phyloP scores from a whole-genome alignment of 2,113 vertebrate genomes.

The Acrocephalus arundinaceus region DNA sequence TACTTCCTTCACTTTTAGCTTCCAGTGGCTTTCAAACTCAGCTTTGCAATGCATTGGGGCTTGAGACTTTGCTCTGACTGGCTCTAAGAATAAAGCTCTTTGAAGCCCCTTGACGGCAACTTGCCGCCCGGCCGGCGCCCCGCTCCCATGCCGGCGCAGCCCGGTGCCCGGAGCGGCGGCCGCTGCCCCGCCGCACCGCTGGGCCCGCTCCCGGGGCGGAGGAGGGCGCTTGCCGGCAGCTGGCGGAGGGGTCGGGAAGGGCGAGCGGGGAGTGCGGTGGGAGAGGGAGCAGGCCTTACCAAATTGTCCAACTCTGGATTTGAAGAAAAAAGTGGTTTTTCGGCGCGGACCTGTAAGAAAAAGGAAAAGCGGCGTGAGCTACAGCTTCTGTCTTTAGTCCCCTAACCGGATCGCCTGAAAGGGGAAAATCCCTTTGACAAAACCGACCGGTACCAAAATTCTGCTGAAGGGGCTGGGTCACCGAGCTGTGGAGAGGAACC shows the following conservation, averaged over 20 bases:
- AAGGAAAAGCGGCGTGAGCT: conserved; percentile 24
- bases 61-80: conserved; percentile 41
- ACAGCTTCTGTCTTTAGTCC: background rate
- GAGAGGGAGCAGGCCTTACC: conserved; percentile 80
- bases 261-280: background rate
- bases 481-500: too few relatives aligned
- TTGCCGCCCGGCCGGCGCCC: background rate
- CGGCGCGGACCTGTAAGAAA: conserved; percentile 88
- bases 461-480: background rate
- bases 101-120: conserved; percentile 14
- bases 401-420: background rate
- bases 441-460: background rate
- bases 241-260: background rate
- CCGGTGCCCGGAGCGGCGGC: background rate
- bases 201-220: background rate
- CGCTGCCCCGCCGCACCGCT: background rate
- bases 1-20: conserved; percentile 72
- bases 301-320: conserved; percentile 99
- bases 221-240: background rate
- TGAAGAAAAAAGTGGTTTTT: conserved; percentile 99
- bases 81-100: conserved; percentile 43
- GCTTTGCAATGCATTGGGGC: conserved; percentile 63
- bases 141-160: background rate
- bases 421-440: background rate
- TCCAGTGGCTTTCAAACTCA: conserved; percentile 57